Evolutionary conservation across 2,888 invertebrate species (phyloP).

Genomic region (Apamea monoglypha): DNA sequence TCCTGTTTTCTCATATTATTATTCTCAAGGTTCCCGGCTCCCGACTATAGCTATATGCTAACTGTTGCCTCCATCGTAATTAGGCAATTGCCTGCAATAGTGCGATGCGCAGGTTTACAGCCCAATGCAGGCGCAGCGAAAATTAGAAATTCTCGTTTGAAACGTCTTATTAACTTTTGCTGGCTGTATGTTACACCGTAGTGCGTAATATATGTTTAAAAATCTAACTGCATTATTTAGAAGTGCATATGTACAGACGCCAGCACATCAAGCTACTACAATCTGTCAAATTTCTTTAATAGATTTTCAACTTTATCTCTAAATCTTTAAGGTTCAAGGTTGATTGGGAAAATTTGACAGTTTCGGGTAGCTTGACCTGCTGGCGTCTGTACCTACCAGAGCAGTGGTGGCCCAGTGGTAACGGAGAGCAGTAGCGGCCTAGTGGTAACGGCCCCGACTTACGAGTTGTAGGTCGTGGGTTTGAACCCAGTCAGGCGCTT

Average conservation of each 20-base stretch:
- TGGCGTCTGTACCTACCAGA: too few species aligned
- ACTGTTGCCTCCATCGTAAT: conserved; percentile 28
- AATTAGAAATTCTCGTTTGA: conserved; percentile 68
- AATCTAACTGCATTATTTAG: neutral
- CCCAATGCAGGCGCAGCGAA: conserved; percentile 56
- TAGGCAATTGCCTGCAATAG: conserved; percentile 46
- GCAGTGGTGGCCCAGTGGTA: too few species aligned
- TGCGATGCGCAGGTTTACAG: conserved; percentile 44
- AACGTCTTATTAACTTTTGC: conserved; percentile 60
- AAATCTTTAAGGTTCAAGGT: too few species aligned
- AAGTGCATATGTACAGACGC: neutral
- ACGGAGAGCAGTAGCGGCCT: too few species aligned
- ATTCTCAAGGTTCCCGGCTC: neutral
- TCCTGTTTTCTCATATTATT: neutral
- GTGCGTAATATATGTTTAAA: neutral
- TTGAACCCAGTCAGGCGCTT: too few species aligned
- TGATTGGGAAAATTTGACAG: too few species aligned
- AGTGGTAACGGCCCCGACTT: too few species aligned
- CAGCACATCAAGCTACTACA: too few species aligned
- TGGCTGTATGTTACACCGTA: conserved; percentile 62
- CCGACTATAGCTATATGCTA: neutral
- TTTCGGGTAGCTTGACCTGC: too few species aligned
- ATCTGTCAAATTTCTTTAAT: too few species aligned
- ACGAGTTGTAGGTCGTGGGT: too few species aligned
- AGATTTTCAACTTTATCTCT: too few species aligned